These are phyloP conservation scores for Enteromius viviparus DNA, from an alignment of 2,797 vertebrate genomes.

Conservation along the genomic window DNA sequence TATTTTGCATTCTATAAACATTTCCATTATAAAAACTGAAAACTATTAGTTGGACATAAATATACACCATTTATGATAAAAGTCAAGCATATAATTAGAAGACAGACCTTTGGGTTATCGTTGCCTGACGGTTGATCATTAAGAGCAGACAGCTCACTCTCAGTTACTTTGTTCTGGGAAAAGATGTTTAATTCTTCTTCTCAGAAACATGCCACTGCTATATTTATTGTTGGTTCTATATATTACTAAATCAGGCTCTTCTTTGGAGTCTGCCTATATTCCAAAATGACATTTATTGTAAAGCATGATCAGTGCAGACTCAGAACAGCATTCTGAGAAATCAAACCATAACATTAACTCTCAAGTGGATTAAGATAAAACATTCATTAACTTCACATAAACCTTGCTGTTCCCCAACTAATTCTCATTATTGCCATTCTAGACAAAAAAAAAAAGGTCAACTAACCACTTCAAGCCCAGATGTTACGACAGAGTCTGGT, in stretches of 20 bases:
- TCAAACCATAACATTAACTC: background rate
- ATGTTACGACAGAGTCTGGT: background rate
- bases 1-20: background rate
- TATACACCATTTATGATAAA: background rate
- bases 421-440: conserved; percentile 60
- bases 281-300: background rate
- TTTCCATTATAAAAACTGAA: background rate
- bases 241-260: background rate
- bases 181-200: background rate
- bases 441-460: background rate
- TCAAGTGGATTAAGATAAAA: background rate
- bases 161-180: conserved; percentile 23
- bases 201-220: background rate
- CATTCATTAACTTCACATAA: background rate
- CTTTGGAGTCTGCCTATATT: background rate
- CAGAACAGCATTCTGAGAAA: background rate
- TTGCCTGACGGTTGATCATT: background rate
- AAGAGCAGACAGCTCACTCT: background rate
- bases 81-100: background rate
- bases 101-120: background rate
- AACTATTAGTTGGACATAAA: background rate
- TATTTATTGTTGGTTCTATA: background rate
- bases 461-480: background rate
- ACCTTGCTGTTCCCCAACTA: conserved; percentile 51
- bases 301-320: background rate